Evolutionary conservation across 1,140 invertebrate genomes (phyloP).

Genomic region (Drosophila auraria): DNA sequence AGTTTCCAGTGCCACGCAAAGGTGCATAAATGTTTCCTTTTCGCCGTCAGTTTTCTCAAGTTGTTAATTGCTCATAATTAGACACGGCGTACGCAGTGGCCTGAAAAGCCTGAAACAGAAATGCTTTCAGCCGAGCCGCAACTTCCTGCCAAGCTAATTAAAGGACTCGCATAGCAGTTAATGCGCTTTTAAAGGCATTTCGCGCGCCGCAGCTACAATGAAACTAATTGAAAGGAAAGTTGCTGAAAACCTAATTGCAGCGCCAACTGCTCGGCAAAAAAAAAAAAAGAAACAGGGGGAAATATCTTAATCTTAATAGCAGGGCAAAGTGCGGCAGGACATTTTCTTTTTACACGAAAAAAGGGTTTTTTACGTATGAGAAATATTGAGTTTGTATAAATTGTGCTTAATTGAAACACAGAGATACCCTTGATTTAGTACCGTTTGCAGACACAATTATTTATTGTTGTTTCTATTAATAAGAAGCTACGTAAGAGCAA

Average conservation of each 20-base stretch:
- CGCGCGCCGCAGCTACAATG: slow-evolving; percentile 43
- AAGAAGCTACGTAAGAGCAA: too few relatives aligned
- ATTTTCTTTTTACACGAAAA: slow-evolving; percentile 23
- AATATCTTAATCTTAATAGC: slow-evolving; percentile 66
- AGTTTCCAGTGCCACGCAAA: slow-evolving; percentile 18
- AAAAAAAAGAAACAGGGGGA: neutral
- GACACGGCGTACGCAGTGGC: slow-evolving; percentile 55
- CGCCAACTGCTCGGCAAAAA: slow-evolving; percentile 20
- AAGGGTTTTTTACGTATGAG: slow-evolving; percentile 21
- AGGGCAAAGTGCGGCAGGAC: slow-evolving; percentile 28
- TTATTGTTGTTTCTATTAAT: too few relatives aligned
- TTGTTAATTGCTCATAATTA: slow-evolving; percentile 79
- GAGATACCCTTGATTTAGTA: too few relatives aligned
- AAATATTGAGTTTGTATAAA: too few relatives aligned
- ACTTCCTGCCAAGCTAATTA: slow-evolving; percentile 75
- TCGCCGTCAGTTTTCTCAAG: slow-evolving; percentile 41
- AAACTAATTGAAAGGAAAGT: slow-evolving; percentile 72
- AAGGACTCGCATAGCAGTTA: slow-evolving; percentile 63
- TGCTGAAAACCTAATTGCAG: slow-evolving; percentile 65
- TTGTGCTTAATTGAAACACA: too few relatives aligned
- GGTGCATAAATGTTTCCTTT: slow-evolving; percentile 51
- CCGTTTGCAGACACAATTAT: too few relatives aligned
- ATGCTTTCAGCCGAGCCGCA: slow-evolving; percentile 43
- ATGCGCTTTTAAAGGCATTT: slow-evolving; percentile 52
- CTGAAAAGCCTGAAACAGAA: slow-evolving; percentile 31